phyloP scores from a whole-genome alignment of 2,888 invertebrate species.

The Torymus aiolomorphi region DNA sequence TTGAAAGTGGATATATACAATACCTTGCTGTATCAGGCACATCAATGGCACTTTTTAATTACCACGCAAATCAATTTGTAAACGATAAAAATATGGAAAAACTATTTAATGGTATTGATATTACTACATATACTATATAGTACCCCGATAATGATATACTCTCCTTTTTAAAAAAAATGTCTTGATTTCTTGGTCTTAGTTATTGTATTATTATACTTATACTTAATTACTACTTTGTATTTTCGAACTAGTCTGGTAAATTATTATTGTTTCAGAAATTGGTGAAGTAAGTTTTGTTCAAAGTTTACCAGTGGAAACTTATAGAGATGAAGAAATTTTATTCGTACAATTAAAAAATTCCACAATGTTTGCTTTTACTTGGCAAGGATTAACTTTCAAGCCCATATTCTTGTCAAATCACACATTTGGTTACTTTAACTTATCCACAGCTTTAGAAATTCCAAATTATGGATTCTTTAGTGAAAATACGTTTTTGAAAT shows the following conservation, averaged over 20 bases:
- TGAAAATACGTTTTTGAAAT: constrained; percentile 62
- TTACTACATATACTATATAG: too few species aligned
- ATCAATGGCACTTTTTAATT: constrained; percentile 62
- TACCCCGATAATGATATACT: too few species aligned
- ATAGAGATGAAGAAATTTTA: constrained; percentile 75
- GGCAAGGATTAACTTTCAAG: constrained; percentile 65
- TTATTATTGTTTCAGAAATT: constrained; percentile 59
- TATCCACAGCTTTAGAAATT: constrained; percentile 63
- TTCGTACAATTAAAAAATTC: constrained; percentile 72
- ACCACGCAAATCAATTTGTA: constrained; percentile 61
- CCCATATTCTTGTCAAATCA: constrained; percentile 58
- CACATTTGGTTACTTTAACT: constrained; percentile 60
- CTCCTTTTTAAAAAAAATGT: too few species aligned
- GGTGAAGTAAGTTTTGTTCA: constrained; percentile 63
- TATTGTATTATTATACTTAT: too few species aligned
- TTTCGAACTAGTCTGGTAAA: too few species aligned
- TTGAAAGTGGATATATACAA: constrained; percentile 66
- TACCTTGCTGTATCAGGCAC: constrained; percentile 66
- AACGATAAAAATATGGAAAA: constrained; percentile 61
- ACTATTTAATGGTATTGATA: constrained; percentile 62
- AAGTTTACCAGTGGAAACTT: constrained; percentile 72
- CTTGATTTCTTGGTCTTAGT: too few species aligned
- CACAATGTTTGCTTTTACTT: constrained; percentile 62
- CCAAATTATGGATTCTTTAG: constrained; percentile 67
- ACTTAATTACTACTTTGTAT: too few species aligned